Conservation (phyloP, 1,140 invertebrate genomes). For the Tetraneura akinire region DNA sequence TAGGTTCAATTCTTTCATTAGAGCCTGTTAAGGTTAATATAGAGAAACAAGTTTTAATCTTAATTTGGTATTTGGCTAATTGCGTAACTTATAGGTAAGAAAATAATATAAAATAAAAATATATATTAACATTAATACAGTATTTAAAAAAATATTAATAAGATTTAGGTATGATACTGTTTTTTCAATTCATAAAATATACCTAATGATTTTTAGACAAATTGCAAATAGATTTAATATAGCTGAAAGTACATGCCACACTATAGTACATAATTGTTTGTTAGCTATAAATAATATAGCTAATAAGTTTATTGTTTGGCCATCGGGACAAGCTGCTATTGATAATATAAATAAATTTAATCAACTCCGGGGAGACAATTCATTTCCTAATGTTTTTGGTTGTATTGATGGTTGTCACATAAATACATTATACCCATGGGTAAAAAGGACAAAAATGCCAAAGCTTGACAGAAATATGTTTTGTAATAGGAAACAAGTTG, state of each 20-base stretch:
- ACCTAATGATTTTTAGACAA: too few relatives aligned
- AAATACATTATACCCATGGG: background rate
- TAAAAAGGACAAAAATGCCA: too few relatives aligned
- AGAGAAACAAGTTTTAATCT: background rate
- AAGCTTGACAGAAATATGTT: background rate
- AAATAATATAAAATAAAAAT: background rate
- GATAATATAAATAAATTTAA: background rate
- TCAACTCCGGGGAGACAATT: background rate
- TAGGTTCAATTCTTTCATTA: background rate
- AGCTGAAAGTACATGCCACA: too few relatives aligned
- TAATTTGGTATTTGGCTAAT: background rate
- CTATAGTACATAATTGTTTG: too few relatives aligned
- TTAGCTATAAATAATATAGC: background rate
- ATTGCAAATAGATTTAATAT: too few relatives aligned
- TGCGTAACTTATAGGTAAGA: background rate
- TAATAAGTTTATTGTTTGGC: background rate
- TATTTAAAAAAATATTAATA: too few relatives aligned
- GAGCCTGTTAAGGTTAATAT: background rate
- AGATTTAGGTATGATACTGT: too few relatives aligned
- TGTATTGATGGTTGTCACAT: too few relatives aligned
- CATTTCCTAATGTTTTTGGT: background rate
- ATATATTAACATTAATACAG: too few relatives aligned
- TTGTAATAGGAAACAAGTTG: too few relatives aligned
- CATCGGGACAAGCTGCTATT: background rate
- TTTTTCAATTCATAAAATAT: too few relatives aligned